Conservation (phyloP, 2,797 vertebrate species). For the Hoplostethus atlanticus region DNA sequence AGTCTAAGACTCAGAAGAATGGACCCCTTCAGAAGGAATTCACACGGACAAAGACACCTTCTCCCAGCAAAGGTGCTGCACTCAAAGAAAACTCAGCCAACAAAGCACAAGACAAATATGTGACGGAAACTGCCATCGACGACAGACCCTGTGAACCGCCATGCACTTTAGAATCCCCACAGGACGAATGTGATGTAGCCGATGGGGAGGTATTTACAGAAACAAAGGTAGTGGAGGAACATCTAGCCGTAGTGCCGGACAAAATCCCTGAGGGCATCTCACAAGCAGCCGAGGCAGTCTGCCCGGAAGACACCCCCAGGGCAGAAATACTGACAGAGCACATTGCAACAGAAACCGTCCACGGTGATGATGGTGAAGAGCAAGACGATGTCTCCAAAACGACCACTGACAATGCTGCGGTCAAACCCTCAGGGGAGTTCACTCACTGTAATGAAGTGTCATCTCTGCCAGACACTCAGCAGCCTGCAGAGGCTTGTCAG, state of each 20-base stretch:
- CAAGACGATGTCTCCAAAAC: conserved; percentile 2
- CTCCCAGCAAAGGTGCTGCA: conserved; percentile 22
- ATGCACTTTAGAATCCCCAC: conserved; percentile 51
- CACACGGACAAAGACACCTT: background rate
- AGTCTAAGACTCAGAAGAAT: conserved; percentile 67
- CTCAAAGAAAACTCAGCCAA: conserved; percentile 21
- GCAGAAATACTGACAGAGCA: conserved; percentile 30
- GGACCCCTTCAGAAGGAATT: conserved; percentile 52
- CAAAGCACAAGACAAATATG: conserved; percentile 25
- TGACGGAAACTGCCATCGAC: conserved; percentile 6
- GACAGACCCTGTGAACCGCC: conserved; percentile 9
- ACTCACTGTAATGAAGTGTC: conserved; percentile 20
- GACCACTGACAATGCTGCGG: background rate
- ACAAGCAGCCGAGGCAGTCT: conserved; percentile 6
- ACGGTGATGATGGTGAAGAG: conserved; percentile 7
- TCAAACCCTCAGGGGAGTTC: conserved; percentile 24
- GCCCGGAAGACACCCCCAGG: conserved; percentile 31
- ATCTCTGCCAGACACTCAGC: conserved; percentile 29
- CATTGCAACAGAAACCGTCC: conserved; percentile 4
- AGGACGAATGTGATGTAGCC: background rate
- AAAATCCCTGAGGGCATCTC: conserved; percentile 19
- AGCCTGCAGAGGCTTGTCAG: conserved; percentile 24
- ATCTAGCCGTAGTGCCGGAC: conserved; percentile 10
- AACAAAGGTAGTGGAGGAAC: conserved; percentile 25
- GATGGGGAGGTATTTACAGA: conserved; percentile 16